Evolutionary conservation across 2,888 invertebrate species (phyloP), one percentile per base, ranked within the genome.

Genomic region (Megamerina dolium): DNA sequence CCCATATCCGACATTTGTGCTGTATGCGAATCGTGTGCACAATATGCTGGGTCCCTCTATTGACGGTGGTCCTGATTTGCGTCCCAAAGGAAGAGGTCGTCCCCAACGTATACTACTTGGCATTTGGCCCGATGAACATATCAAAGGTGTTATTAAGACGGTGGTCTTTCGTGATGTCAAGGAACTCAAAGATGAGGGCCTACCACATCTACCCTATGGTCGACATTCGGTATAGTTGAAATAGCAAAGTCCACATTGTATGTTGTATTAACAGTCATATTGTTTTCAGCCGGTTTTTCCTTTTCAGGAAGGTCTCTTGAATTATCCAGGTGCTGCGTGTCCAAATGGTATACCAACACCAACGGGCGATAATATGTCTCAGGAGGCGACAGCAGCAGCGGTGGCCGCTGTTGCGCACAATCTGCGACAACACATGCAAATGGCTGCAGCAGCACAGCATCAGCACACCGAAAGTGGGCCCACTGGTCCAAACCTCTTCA

Each of bases 91-190:
- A 37, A 79, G 92, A 61, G 92, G 92, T 23, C 76, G 92, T 54
- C 92, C 92, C 18, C 92, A 92, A 69, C 80, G 92, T 66, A 92
- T 92, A 68, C 76, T 92, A 55, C 75, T 92, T 55, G 92, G 92
- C 50, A 87, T 90, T 49, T 92, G 92, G 92, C 91, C 92, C 9
- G 91, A 92, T 72, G 91, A 91, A 68, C 91, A 91, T 73, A 91
- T 92, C 70, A 84, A 89, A 65, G 89, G 89, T 50, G 92, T 92
- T 42, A 91, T 92, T 63, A 81, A 91, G 61, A 88, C 91, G 45
- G 91, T 92, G 41, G 92, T 92, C 47, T 92, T 92, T 77, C 79
- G 91, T 60, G 92, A 92, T 74, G 83, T 85, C 12, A 83, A 84
- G 66, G 84, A 85, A 70, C 77, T 85, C 63, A 87, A 87, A 68